phyloP scores from a whole-genome alignment of 1,140 invertebrate species.

The Drosophila nikananu region DNA sequence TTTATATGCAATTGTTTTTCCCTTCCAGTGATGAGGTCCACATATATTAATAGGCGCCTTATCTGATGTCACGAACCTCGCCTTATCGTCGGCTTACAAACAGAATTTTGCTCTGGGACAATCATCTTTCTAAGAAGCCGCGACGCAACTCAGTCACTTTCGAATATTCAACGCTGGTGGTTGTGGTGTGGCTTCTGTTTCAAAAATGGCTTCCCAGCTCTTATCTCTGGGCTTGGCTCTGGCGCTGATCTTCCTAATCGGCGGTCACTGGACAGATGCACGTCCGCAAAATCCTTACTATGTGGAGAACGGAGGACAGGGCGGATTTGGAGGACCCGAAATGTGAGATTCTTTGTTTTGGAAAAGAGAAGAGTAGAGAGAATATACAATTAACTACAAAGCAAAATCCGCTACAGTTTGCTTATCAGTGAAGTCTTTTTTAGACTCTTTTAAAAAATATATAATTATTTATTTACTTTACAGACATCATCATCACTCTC shows the following conservation, averaged over 20 bases:
- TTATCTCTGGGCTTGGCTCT: conserved; percentile 48
- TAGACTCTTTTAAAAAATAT: neutral
- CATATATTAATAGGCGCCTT: conserved; percentile 11
- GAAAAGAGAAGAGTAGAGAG: too few relatives aligned
- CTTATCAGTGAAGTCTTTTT: neutral
- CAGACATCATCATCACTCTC: conserved; percentile 17
- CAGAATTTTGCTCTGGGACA: neutral
- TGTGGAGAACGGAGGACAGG: conserved; percentile 14
- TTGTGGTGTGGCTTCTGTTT: neutral
- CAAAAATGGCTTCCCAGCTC: conserved; percentile 41
- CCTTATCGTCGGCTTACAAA: conserved; percentile 29
- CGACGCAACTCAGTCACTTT: conserved; percentile 42
- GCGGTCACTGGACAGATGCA: conserved; percentile 43
- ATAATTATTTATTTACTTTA: neutral
- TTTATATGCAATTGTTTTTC: conserved; percentile 11
- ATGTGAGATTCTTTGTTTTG: too few relatives aligned
- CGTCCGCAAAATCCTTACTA: conserved; percentile 39
- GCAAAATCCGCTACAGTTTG: neutral
- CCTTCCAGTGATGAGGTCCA: neutral
- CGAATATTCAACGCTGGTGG: conserved; percentile 23
- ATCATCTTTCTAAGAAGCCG: neutral
- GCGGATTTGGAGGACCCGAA: neutral
- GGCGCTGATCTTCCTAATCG: conserved; percentile 47
- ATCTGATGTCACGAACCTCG: conserved; percentile 44
- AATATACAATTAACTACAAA: too few relatives aligned